Evolutionary conservation across 2,797 vertebrate genomes (phyloP).

Genomic region (Alosa sapidissima): DNA sequence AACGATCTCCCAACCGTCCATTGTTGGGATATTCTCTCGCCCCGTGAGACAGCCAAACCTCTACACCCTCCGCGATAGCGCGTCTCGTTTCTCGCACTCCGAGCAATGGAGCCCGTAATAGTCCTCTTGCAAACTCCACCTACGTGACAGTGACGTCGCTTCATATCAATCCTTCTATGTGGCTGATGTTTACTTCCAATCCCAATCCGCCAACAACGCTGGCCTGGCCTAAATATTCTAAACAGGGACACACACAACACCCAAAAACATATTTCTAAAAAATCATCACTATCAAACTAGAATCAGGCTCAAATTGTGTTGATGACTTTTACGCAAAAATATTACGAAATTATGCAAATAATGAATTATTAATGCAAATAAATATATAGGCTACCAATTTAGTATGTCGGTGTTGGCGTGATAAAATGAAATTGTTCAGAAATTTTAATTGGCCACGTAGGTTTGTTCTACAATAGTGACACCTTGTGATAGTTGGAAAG

Average conservation of each 20-base stretch:
- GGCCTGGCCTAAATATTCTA: background rate
- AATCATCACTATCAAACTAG: too few relatives aligned
- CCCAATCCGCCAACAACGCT: background rate
- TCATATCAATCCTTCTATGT: background rate
- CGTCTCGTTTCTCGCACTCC: background rate
- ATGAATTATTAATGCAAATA: background rate
- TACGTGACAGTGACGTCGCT: conserved; percentile 1
- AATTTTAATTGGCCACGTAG: background rate
- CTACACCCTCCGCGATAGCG: background rate
- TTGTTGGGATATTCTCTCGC: background rate
- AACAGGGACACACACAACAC: background rate
- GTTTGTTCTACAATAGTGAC: background rate
- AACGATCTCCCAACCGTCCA: background rate
- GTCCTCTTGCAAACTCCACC: conserved; percentile 3
- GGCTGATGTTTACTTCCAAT: background rate
- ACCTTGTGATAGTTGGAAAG: background rate
- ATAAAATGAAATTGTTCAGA: background rate
- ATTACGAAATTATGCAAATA: background rate
- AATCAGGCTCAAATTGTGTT: background rate
- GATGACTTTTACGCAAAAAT: background rate
- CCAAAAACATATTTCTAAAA: background rate
- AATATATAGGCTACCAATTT: background rate
- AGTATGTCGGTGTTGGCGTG: background rate
- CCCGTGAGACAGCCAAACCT: background rate
- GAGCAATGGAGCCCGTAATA: background rate